Evolutionary conservation across 2,888 invertebrate species (phyloP), one percentile per base, ranked within the genome.

Genomic region (Aporophyla nigra): DNA sequence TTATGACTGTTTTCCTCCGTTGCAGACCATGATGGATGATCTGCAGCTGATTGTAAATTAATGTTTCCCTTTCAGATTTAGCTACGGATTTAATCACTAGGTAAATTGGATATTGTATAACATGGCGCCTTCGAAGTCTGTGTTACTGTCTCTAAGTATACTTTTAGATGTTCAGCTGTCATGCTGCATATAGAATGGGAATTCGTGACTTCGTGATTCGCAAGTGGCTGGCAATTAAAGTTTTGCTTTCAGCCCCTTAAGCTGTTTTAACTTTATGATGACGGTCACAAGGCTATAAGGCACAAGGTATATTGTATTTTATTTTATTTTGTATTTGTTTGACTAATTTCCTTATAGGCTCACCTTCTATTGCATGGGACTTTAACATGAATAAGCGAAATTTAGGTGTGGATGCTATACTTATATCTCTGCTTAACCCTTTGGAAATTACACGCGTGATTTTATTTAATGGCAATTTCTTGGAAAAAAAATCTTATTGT

Each of bases 1-100:
- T 85, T 83, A 82, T 71, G 86, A 85, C 86, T 74, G 74, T 74
- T 83, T 83, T 74, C 83, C 86, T 85, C 68, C 33, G 61, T 82
- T 82, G 71, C 83, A 65, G 27, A 51, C 33, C 54, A 62, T 69
- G 83, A 85, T 83, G 78, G 83, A 83, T 83, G 71, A 65, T 16
- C 61, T 85, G 71, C 63, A 78, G 53, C 73, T 74, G 72, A 85
- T 82, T 74, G 83, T 85, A 69, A 85, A 83, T 85, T 83, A 83
- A 83, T 82, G 78, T 77, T 82, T 85, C 70, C 86, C 27, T 61
- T 65, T 71, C 49, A 61, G 65, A 71, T 77, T 68, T 53, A 65
- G 58, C 53, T 40, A 33, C 49, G 27, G 66, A 68, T 67, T 73
- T 71, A 71, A 82, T 76, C 80, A 79, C 43, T 72, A 14, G 16